Evolutionary conservation across 2,797 vertebrate genomes (phyloP).

Genomic region (Channallabes apus): DNA sequence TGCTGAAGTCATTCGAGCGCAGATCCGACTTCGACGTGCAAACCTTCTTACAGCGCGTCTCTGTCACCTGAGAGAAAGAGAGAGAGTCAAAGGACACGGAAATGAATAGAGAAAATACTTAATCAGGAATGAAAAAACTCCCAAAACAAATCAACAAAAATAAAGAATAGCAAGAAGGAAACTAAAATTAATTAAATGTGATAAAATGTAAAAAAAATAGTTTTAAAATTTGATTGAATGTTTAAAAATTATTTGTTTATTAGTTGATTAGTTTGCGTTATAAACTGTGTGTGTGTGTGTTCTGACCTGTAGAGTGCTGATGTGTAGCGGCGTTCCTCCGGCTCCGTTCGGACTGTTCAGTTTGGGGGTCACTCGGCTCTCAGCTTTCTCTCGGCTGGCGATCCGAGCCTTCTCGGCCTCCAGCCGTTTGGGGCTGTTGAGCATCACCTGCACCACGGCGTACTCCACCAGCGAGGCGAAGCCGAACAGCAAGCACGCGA

Average conservation of each 20-base stretch:
- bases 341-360: slow-evolving; percentile 92
- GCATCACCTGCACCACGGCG: slow-evolving; percentile 95
- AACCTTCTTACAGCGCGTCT: slow-evolving; percentile 97
- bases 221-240: too few species aligned
- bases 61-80: slow-evolving; percentile 81
- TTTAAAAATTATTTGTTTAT: too few species aligned
- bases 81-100: background rate
- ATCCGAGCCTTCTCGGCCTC: slow-evolving; percentile 95
- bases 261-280: too few species aligned
- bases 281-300: slow-evolving; percentile 20
- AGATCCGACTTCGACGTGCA: slow-evolving; percentile 98
- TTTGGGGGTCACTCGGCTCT: slow-evolving; percentile 80
- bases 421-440: slow-evolving; percentile 94
- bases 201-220: too few species aligned
- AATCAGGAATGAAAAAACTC: too few species aligned
- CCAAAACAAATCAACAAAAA: too few species aligned
- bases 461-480: slow-evolving; percentile 98
- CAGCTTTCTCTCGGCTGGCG: slow-evolving; percentile 85
- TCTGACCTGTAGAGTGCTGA: slow-evolving; percentile 90
- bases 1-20: slow-evolving; percentile 98
- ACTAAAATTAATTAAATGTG: too few species aligned
- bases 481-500: slow-evolving; percentile 97
- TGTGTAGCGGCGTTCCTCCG: slow-evolving; percentile 91
- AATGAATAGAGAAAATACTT: too few species aligned
- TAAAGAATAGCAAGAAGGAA: too few species aligned